Evolutionary conservation across 2,797 vertebrate genomes (phyloP), one percentile per base, ranked within the genome.

Genomic region (Pelobates cultripes): DNA sequence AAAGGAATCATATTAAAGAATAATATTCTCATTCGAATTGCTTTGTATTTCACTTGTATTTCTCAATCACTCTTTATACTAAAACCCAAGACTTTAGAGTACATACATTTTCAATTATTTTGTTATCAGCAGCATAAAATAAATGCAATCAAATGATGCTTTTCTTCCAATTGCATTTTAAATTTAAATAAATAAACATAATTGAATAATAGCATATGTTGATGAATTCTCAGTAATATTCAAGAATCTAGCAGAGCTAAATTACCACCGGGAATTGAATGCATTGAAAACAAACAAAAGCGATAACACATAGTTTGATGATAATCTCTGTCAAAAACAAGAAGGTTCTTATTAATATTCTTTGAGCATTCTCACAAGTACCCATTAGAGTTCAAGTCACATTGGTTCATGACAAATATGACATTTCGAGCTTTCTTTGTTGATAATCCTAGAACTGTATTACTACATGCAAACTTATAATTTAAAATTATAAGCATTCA

Each of bases 101-200:
- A 5, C 61, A 14, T 64, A 28, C 61, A 64, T 7, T 28, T 64
- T 64, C 17, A 64, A 64, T 64, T 6, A 64, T 64, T 14, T 61
- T 64, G 7, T 64, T 64, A 7, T 40, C 61, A n/a, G n/a, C 28
- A 28, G 61, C 10, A 64, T n/a, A 64, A 64, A 40, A 3, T 10
- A 10, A 17, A 64, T 64, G n/a, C 61, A 57, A 28, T 64, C n/a
- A 40, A 64, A 64, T 64, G n/a, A 64, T 10, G 7, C 17, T 17
- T 64, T 64, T 64, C 61, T 64, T 64, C 61, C 61, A 28, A 64
- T 40, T 64, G n/a, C 61, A 64, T 64, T 43, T 68, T 43, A 42
- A 68, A 68, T 68, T 68, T 41, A 68, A 64, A 42, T 68, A 2
- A 68, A 68, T 12, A 68, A 68, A 43, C 28, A 42, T 43, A 13